A percentile compares a stretch with the other conserved stretches of the same genome.
Evolutionary conservation across 2,888 invertebrate genomes (phyloP).

Genomic region (Mesochorus sp.): DNA sequence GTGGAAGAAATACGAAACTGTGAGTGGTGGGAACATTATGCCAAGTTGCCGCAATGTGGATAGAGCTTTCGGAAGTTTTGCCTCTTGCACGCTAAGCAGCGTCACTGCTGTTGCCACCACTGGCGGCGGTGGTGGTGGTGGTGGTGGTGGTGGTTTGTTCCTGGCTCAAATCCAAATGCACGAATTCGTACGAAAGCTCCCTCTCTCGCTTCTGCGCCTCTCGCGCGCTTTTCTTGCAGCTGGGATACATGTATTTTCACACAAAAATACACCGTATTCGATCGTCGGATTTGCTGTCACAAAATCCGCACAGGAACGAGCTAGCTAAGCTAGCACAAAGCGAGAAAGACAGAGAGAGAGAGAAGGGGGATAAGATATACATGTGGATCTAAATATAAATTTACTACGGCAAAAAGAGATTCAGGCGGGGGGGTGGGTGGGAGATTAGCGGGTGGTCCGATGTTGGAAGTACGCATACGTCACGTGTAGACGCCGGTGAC

Average conservation of each 20-base stretch:
- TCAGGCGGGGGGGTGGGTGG: slow-evolving; percentile 48
- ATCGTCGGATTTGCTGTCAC: slow-evolving; percentile 45
- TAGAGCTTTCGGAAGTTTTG: slow-evolving; percentile 35
- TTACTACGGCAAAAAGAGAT: slow-evolving; percentile 45
- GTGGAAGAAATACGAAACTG: slow-evolving; percentile 46
- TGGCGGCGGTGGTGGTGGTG: too few species aligned
- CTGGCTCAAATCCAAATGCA: slow-evolving; percentile 58
- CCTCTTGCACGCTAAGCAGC: slow-evolving; percentile 22
- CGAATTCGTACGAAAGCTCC: slow-evolving; percentile 66
- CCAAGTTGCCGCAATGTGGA: slow-evolving; percentile 6
- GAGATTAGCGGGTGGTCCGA: slow-evolving; percentile 48
- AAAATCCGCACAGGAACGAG: slow-evolving; percentile 42
- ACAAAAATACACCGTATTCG: slow-evolving; percentile 54
- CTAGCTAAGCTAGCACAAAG: too few species aligned
- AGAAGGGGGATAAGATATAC: slow-evolving; percentile 1
- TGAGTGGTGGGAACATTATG: background rate
- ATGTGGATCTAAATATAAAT: slow-evolving; percentile 50
- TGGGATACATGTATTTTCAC: slow-evolving; percentile 47
- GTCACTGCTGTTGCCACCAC: slow-evolving; percentile 20
- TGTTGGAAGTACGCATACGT: slow-evolving; percentile 47
- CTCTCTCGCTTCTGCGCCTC: slow-evolving; percentile 67
- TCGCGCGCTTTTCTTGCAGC: slow-evolving; percentile 66
- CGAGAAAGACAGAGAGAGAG: slow-evolving; percentile 35
- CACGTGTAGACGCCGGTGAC: slow-evolving; percentile 51
- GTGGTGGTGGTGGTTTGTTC: too few species aligned